Evolutionary conservation across 2,113 vertebrate species (phyloP), one percentile per base, ranked within the genome.

Genomic region (Apistogramma diplotaenia): DNA sequence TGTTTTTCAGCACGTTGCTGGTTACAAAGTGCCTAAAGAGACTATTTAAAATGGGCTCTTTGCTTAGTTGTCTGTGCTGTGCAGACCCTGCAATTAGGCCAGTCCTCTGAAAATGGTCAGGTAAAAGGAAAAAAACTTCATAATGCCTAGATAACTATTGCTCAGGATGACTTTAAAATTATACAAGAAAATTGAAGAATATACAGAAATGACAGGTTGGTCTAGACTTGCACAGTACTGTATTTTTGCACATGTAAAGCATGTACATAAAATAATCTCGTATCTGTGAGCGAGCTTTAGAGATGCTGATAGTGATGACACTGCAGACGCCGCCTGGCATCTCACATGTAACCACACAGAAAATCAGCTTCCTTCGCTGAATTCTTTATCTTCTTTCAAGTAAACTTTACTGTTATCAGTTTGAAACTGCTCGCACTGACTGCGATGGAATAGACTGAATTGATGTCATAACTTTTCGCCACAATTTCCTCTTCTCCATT

Each of bases 401-500:
- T 62, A 83, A 74, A 58, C 58, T 16, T 27, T 35, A 60, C 23
- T 70, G 73, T 8, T 57, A 18, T 10, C 12, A 0, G 61, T 25
- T 71, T 70, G 27, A 10, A 57, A 76, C 78, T 56, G 6, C 51
- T 18, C 23, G 74, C 71, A 59, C 46, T 83, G 18, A 70, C 33
- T 3, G 1, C n/a, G 33, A 79, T 55, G 79, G 67, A 76, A 75
- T 25, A 31, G 29, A 78, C 33, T 31, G 1, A 86, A 19, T 35
- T 51, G 31, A 61, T 54, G 61, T 86, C 76, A 60, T 49, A 55
- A 85, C 43, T 19, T 87, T 80, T 87, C 56, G 8, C 79, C 33
- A 19, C 56, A 16, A 85, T 86, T 74, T 87, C 21, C 77, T 46
- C 53, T 18, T 74, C 76, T 58, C 87, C 78, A 71, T 76, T 75